Percentiles rank a stretch among this genome's conserved stretches.
phyloP scores from a whole-genome alignment of 2,888 invertebrate species.

The Hemistola chrysoprasaria region DNA sequence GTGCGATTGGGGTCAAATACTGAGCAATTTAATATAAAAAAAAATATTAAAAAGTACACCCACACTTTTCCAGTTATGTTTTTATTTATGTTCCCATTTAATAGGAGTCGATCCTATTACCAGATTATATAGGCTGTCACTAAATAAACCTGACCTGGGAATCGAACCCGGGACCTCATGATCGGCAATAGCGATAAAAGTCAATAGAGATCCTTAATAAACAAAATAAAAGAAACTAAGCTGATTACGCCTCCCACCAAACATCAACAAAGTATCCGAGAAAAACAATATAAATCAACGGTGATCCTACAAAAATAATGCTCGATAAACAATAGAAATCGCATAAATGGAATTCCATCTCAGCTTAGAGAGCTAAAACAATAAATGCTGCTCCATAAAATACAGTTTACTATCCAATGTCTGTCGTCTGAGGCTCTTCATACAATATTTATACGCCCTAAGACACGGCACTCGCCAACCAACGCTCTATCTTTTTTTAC shows the following conservation, averaged over 20 bases:
- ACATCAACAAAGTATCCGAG: constrained; percentile 8
- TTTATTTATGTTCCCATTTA: too few relatives aligned
- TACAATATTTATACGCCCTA: constrained; percentile 69
- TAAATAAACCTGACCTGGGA: too few relatives aligned
- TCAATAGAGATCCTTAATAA: too few relatives aligned
- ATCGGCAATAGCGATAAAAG: too few relatives aligned
- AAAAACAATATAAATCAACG: constrained; percentile 34
- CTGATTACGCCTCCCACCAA: not conserved
- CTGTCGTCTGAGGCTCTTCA: constrained; percentile 66
- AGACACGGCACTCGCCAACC: constrained; percentile 29
- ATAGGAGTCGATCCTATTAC: too few relatives aligned
- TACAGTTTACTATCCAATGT: constrained; percentile 71
- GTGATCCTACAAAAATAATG: constrained; percentile 31
- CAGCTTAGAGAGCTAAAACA: constrained; percentile 63
- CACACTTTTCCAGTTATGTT: too few relatives aligned
- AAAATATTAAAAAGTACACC: too few relatives aligned
- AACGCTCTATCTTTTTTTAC: constrained; percentile 38
- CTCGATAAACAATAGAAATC: constrained; percentile 50
- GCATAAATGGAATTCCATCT: constrained; percentile 44
- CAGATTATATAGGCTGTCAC: too few relatives aligned
- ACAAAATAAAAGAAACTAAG: too few relatives aligned
- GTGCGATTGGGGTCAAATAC: too few relatives aligned
- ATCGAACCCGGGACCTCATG: too few relatives aligned
- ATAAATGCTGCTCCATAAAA: constrained; percentile 74
- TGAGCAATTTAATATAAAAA: too few relatives aligned